Evolutionary conservation across 2,113 vertebrate genomes (phyloP), one percentile per base, ranked within the genome.

Genomic region (Candoia aspera): DNA sequence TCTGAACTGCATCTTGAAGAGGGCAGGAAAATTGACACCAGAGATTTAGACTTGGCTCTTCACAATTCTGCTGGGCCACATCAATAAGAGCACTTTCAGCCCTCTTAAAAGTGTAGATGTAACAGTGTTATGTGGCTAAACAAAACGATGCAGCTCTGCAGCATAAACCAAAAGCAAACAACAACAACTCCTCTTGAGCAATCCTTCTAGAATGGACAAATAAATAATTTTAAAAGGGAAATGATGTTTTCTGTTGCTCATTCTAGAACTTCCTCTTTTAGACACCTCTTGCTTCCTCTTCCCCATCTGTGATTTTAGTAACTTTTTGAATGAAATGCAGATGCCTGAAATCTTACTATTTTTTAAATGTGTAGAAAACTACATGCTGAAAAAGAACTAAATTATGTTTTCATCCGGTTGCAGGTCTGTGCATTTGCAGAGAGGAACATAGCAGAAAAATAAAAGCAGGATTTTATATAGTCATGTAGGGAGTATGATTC

Each of bases 271-370:
- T 94, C 21, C 85, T 8, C 33, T 95, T 94, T 91, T 91, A 92
- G 54, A 90, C 1, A 55, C 37, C 90, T 46, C 57, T 79, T 42
- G 46, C 58, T 92, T 89, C 79, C 91, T 85, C 59, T 54, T 37
- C n/a, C 21, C 42, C 87, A 64, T 84, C 79, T 0, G 0, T 54
- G 83, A 0, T 93, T 92, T 87, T 57, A 84, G 42, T 58, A 87
- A 90, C 88, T 94, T 95, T 95, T 93, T 94, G 87, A 95, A 90
- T 87, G 93, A 73, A 94, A 92, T 0, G 73, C 13, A 73, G n/a
- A 6, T 33, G 23, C 0, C 0, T 42, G 0, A 12, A 49, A 88
- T 26, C 46, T 0, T 0, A 12, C 84, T 11, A 0, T 0, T 60
- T 94, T 86, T 37, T 58, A 94, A 46, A 2, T 4, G 26, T 60